Conservation (phyloP, 1,140 invertebrate species). For the Brevipalpus yothersi region DNA sequence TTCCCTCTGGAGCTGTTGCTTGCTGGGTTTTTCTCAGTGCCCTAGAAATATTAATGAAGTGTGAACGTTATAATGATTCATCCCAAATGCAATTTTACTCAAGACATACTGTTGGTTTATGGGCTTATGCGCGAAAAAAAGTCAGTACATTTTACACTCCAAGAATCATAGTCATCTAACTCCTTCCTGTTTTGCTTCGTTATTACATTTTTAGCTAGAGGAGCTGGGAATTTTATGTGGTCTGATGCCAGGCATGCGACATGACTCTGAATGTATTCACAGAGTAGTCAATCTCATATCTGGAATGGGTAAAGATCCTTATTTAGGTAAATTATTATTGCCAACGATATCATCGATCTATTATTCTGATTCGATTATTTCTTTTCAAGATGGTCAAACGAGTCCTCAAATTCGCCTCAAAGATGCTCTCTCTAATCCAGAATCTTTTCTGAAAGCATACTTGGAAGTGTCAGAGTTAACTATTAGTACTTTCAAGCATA, state of each 20-base stretch:
- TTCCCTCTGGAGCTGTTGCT: conserved; percentile 52
- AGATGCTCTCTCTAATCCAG: conserved; percentile 66
- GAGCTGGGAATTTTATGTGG: conserved; percentile 69
- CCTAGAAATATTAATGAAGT: conserved; percentile 54
- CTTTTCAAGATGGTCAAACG: conserved; percentile 13
- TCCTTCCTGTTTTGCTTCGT: conserved; percentile 12
- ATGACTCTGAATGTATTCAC: conserved; percentile 57
- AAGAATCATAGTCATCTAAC: conserved; percentile 3
- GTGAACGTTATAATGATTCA: conserved; percentile 18
- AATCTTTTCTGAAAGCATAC: conserved; percentile 67
- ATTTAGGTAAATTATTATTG: conserved; percentile 8
- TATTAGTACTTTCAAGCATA: conserved; percentile 90
- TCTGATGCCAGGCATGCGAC: conserved; percentile 52
- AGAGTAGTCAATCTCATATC: conserved; percentile 64
- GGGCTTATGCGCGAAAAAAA: conserved; percentile 79
- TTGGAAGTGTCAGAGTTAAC: conserved; percentile 76
- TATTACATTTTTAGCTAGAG: conserved; percentile 31
- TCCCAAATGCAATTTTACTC: conserved; percentile 40
- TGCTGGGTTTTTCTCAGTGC: conserved; percentile 84
- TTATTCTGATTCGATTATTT: neutral
- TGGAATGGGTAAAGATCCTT: conserved; percentile 37
- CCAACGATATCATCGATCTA: neutral
- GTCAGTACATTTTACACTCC: conserved; percentile 21
- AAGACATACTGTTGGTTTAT: conserved; percentile 58
- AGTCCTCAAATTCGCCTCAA: conserved; percentile 60